phyloP scores from a whole-genome alignment of 2,888 invertebrate genomes.

The Tetropium fuscum region DNA sequence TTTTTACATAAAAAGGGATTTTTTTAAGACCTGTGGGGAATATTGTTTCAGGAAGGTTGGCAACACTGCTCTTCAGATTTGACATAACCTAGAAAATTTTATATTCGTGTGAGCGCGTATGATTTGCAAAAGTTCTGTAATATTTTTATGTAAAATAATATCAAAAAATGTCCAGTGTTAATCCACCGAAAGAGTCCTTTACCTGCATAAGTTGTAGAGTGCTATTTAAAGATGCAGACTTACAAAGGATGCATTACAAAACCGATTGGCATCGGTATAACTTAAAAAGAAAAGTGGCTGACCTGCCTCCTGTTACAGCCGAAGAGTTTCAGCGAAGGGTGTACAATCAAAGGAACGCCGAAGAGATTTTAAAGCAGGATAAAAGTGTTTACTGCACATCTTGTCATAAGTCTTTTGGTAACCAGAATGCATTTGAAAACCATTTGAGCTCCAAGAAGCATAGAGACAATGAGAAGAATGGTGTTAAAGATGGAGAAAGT shows the following conservation, averaged over 20 bases:
- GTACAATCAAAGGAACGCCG: conserved; percentile 72
- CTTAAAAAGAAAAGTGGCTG: conserved; percentile 89
- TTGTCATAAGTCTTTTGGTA: conserved; percentile 88
- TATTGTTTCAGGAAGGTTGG: too few relatives aligned
- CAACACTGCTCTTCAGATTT: too few relatives aligned
- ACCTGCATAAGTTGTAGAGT: conserved; percentile 97
- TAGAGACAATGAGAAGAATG: conserved; percentile 67
- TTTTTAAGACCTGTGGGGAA: too few relatives aligned
- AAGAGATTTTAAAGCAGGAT: conserved; percentile 66
- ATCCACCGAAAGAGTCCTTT: conserved; percentile 60
- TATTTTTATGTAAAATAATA: too few relatives aligned
- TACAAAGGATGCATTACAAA: conserved; percentile 93
- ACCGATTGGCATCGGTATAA: conserved; percentile 98
- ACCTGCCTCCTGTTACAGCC: conserved; percentile 86
- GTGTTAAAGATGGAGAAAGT: conserved; percentile 57
- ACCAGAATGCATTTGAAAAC: conserved; percentile 87
- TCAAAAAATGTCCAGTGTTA: conserved; percentile 8
- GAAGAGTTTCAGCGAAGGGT: conserved; percentile 89
- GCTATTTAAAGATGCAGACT: conserved; percentile 83
- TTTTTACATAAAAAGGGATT: too few relatives aligned
- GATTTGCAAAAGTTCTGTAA: too few relatives aligned
- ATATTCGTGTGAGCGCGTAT: too few relatives aligned
- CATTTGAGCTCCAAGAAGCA: conserved; percentile 95
- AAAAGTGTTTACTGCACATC: conserved; percentile 75
- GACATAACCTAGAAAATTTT: too few relatives aligned